phyloP scores from a whole-genome alignment of 2,113 vertebrate genomes.

The Todiramphus chloris region DNA sequence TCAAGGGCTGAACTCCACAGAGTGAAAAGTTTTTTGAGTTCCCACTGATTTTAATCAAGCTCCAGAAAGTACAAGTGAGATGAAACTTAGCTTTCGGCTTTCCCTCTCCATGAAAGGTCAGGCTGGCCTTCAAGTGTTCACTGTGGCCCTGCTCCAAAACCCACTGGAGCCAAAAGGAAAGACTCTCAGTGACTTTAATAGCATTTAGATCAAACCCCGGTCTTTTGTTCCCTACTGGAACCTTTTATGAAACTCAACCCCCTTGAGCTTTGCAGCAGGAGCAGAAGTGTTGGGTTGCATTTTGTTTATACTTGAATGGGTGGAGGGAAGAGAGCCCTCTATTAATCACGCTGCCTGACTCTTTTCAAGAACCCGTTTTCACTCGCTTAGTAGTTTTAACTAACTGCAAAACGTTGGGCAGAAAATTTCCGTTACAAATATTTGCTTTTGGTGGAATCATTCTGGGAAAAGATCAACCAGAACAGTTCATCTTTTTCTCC shows the following conservation, averaged over 20 bases:
- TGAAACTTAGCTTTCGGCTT: constrained; percentile 4
- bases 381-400: neutral
- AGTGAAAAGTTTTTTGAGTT: constrained; percentile 33
- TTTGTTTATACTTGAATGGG: constrained; percentile 21
- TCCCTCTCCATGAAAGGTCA: constrained; percentile 34
- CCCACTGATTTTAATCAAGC: constrained; percentile 35
- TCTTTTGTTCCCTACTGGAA: constrained; percentile 22
- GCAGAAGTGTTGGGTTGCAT: neutral
- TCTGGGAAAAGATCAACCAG: neutral
- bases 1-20: neutral
- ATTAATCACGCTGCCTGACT: neutral
- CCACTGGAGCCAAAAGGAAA: neutral
- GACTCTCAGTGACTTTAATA: neutral
- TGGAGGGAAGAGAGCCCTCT: neutral
- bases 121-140: constrained; percentile 10
- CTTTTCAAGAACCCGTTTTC: neutral
- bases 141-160: constrained; percentile 5
- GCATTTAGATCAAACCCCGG: neutral
- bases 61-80: constrained; percentile 14
- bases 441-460: constrained; percentile 8
- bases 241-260: neutral
- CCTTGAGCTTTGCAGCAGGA: neutral
- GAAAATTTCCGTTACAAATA: neutral
- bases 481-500: neutral
- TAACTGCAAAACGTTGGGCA: neutral